Evolutionary conservation across 1,140 invertebrate genomes (phyloP).

Genomic region (Helicorthomorpha holstii): DNA sequence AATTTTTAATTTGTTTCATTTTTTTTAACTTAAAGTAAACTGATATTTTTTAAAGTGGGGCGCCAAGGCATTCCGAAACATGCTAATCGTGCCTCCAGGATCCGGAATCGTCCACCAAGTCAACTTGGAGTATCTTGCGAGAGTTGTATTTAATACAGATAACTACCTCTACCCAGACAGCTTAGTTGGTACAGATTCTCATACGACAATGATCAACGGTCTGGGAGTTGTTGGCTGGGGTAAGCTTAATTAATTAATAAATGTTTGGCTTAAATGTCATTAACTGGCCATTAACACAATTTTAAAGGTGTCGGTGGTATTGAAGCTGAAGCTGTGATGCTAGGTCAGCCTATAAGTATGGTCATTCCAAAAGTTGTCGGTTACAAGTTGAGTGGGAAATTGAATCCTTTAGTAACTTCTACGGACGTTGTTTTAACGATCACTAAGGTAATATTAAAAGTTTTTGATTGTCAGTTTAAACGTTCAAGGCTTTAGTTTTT

Average conservation of each 20-base stretch:
- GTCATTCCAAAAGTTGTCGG: slow-evolving; percentile 88
- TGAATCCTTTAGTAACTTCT: slow-evolving; percentile 74
- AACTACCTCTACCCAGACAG: slow-evolving; percentile 76
- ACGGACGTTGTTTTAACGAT: slow-evolving; percentile 96
- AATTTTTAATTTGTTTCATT: background rate
- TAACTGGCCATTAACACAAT: background rate
- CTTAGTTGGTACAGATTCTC: slow-evolving; percentile 95
- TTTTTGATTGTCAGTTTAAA: background rate
- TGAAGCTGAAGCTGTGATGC: slow-evolving; percentile 43
- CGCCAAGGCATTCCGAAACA: slow-evolving; percentile 83
- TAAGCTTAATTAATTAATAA: slow-evolving; percentile 6
- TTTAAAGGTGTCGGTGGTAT: slow-evolving; percentile 36
- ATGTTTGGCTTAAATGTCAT: background rate
- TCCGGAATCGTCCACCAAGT: slow-evolving; percentile 98
- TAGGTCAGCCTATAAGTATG: slow-evolving; percentile 94
- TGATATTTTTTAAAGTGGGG: slow-evolving; percentile 75
- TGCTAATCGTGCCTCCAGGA: slow-evolving; percentile 94
- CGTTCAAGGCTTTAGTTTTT: background rate
- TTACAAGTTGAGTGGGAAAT: slow-evolving; percentile 66
- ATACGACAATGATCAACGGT: slow-evolving; percentile 98
- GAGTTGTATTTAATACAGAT: slow-evolving; percentile 73
- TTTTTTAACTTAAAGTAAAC: too few relatives aligned
- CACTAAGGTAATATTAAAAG: slow-evolving; percentile 56
- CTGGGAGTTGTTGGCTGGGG: slow-evolving; percentile 50
- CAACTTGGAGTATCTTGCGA: slow-evolving; percentile 85